A percentile compares a stretch with the other conserved stretches of the same genome.
Conservation (phyloP, 2,797 vertebrate genomes). For the Gephyroberyx darwinii region DNA sequence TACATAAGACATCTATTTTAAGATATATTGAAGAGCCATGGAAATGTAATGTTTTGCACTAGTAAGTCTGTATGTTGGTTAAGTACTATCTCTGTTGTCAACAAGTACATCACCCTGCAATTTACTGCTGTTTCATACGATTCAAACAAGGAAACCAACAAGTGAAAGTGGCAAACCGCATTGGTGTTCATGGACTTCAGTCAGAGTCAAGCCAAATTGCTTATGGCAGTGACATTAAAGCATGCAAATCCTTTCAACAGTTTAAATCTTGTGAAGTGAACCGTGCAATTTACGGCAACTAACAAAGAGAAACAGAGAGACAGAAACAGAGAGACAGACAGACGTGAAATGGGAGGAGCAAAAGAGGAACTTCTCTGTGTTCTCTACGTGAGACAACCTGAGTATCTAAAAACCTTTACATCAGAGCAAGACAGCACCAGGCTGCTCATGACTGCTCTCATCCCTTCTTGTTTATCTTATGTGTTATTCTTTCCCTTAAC, state of each 20-base stretch:
- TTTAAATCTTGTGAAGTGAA: conserved; percentile 35
- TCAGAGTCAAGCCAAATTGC: conserved; percentile 22
- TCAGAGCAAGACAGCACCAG: conserved; percentile 48
- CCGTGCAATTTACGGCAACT: conserved; percentile 30
- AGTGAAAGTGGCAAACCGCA: conserved; percentile 2
- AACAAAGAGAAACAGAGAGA: conserved; percentile 3
- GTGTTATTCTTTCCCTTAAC: conserved; percentile 58
- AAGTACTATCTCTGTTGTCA: too few species aligned
- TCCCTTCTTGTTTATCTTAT: conserved; percentile 50
- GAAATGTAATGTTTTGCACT: too few species aligned
- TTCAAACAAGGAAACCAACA: conserved; percentile 27
- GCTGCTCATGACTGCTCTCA: conserved; percentile 59
- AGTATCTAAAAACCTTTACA: conserved; percentile 49
- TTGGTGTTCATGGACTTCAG: conserved; percentile 10
- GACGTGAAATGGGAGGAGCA: not conserved
- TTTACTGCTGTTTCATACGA: conserved; percentile 6
- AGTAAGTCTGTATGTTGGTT: too few species aligned
- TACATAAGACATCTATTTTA: too few species aligned
- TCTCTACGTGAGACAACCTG: conserved; percentile 37
- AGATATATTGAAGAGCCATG: too few species aligned
- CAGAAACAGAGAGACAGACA: not conserved
- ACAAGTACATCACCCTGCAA: too few species aligned
- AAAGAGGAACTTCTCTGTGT: not conserved
- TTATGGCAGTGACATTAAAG: conserved; percentile 43
- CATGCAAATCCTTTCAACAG: conserved; percentile 16